Conservation (phyloP, 2,797 vertebrate species). For the Notoglanidium macrostoma region DNA sequence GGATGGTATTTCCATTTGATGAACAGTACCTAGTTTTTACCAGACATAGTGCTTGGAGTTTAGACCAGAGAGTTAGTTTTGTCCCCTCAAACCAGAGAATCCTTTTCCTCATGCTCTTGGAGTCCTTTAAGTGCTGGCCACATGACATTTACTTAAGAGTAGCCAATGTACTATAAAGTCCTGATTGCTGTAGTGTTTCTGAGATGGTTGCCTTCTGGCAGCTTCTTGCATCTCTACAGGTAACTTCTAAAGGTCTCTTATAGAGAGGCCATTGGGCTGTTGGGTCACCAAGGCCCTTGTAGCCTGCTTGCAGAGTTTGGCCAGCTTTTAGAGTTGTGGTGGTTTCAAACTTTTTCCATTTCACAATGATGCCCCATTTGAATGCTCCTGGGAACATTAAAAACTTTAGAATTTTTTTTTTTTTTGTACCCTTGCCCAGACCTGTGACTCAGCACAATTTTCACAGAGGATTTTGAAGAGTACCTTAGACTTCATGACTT, state of each 20-base stretch:
- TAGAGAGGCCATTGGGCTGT: neutral
- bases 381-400: neutral
- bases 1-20: too few relatives aligned
- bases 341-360: neutral
- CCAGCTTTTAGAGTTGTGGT: neutral
- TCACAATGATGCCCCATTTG: neutral
- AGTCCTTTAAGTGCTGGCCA: too few relatives aligned
- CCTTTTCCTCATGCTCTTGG: too few relatives aligned
- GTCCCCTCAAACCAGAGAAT: too few relatives aligned
- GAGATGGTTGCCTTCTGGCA: too few relatives aligned
- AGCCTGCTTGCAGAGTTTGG: neutral
- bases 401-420: neutral
- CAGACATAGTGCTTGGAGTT: too few relatives aligned
- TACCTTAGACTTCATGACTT: neutral
- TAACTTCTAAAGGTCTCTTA: neutral
- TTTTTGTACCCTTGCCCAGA: neutral
- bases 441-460: neutral
- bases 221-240: too few relatives aligned
- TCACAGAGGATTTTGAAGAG: neutral
- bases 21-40: too few relatives aligned
- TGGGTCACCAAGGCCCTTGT: neutral
- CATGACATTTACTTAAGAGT: too few relatives aligned
- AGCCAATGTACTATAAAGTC: too few relatives aligned
- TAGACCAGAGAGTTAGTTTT: too few relatives aligned
- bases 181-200: too few relatives aligned